Conservation (phyloP, 2,888 invertebrate genomes). For the Metallyticus violacea region DNA sequence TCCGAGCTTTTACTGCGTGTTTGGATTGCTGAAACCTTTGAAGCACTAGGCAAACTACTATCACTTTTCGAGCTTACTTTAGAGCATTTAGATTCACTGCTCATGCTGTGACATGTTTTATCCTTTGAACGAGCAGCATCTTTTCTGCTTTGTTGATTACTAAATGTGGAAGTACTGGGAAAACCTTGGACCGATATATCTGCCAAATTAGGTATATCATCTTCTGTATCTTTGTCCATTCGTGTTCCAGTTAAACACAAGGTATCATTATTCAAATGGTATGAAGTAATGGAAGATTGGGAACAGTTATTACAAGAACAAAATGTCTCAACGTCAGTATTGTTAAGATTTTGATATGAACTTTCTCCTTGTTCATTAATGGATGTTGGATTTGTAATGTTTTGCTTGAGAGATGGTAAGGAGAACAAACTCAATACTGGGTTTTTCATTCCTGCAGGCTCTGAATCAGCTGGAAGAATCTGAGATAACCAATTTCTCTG, state of each 20-base stretch:
- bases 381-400: neutral
- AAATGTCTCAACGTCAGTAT: neutral
- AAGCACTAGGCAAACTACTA: neutral
- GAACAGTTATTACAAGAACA: neutral
- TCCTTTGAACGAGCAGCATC: neutral
- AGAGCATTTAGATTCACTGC: neutral
- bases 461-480: neutral
- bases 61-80: neutral
- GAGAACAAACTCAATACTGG: neutral
- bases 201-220: neutral
- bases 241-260: neutral
- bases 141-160: neutral
- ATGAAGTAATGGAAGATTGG: neutral
- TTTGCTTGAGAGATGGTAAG: neutral
- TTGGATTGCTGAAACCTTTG: neutral
- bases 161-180: neutral
- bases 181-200: neutral
- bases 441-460: neutral
- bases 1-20: neutral
- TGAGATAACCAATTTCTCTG: neutral
- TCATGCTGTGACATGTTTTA: neutral
- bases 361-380: neutral
- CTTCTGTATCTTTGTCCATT: neutral
- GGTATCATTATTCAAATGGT: neutral
- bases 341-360: neutral